Percentiles rank a stretch among this genome's conserved stretches.
Evolutionary conservation across 2,888 invertebrate species (phyloP).

Genomic region (Pristionchus japonicus): DNA sequence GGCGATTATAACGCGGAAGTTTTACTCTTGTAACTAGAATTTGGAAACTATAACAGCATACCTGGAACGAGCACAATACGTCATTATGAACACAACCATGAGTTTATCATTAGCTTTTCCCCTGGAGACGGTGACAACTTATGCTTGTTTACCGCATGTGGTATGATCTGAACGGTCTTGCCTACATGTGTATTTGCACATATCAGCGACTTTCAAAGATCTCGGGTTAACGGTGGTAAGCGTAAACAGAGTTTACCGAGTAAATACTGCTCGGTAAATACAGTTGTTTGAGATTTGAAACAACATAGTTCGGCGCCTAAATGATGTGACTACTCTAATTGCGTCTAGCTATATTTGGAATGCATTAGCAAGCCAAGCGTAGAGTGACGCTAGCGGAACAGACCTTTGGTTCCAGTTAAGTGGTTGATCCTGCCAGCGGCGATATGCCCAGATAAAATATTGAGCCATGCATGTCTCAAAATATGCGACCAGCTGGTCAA

Average conservation of each 20-base stretch:
- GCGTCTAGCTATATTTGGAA: not conserved
- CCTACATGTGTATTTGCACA: not conserved
- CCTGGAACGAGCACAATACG: no score
- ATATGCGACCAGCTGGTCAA: no score
- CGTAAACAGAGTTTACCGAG: not conserved
- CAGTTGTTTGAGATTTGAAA: not conserved
- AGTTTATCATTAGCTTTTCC: not conserved
- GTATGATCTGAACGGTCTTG: not conserved
- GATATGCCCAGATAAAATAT: no score
- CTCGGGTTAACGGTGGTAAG: not conserved
- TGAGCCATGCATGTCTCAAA: no score
- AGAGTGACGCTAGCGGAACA: no score
- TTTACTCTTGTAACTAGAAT: not conserved
- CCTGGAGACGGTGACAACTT: not conserved
- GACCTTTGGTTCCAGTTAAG: no score
- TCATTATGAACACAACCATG: not conserved
- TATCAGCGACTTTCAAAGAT: not conserved
- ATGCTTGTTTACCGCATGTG: not conserved
- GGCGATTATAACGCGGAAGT: not conserved
- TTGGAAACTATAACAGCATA: not conserved
- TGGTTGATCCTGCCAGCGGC: no score
- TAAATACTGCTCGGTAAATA: not conserved
- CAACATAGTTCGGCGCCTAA: not conserved
- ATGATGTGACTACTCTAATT: not conserved
- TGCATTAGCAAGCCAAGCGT: not conserved